phyloP scores from a whole-genome alignment of 2,888 invertebrate species.

The Euclidia mi region DNA sequence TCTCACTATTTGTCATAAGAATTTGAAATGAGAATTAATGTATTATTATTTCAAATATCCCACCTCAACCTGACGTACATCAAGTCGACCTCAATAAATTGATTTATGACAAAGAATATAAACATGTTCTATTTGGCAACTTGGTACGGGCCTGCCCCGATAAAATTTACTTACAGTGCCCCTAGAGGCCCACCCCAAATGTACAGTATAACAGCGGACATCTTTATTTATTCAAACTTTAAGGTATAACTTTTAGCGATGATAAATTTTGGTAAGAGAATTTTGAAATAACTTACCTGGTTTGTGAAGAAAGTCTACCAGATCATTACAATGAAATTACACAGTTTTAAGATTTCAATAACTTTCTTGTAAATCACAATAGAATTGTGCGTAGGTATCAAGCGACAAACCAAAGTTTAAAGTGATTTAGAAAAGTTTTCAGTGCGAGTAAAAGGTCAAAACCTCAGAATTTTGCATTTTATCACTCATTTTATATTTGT shows the following conservation, averaged over 20 bases:
- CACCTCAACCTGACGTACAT: too few relatives aligned
- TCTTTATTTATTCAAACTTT: constrained; percentile 47
- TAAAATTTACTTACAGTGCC: constrained; percentile 42
- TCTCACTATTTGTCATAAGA: too few relatives aligned
- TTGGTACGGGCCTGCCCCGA: constrained; percentile 22
- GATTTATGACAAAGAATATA: constrained; percentile 22
- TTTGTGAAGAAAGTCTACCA: constrained; percentile 33
- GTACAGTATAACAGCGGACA: constrained; percentile 29
- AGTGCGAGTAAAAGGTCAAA: too few relatives aligned
- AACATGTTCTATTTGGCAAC: constrained; percentile 14
- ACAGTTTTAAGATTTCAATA: constrained; percentile 17
- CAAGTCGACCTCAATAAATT: background rate
- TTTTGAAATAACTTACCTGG: constrained; percentile 25
- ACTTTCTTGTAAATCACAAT: background rate
- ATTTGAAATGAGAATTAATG: too few relatives aligned
- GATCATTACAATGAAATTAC: constrained; percentile 22
- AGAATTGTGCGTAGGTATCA: background rate
- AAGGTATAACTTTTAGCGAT: constrained; percentile 36
- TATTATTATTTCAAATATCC: too few relatives aligned
- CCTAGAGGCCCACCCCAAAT: constrained; percentile 33
- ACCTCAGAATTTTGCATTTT: too few relatives aligned
- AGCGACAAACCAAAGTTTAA: background rate
- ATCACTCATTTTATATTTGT: too few relatives aligned
- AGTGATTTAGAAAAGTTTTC: too few relatives aligned
- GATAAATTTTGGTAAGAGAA: constrained; percentile 34